These are phyloP conservation scores for Melanotaenia duboulayi DNA, from an alignment of 2,113 vertebrate species.

Conservation along the genomic window DNA sequence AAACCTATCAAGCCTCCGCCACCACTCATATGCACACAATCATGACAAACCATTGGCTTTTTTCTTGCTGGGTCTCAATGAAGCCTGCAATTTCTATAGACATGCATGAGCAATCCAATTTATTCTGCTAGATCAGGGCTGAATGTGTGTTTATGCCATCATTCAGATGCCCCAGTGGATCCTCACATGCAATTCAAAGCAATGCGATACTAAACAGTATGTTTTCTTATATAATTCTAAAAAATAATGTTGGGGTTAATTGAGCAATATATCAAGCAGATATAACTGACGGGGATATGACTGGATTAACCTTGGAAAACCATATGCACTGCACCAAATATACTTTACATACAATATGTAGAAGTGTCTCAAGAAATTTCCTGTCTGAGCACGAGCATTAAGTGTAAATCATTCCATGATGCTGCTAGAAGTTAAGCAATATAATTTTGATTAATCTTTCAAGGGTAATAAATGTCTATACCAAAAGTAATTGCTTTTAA, in stretches of 20 bases:
- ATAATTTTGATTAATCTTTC: neutral
- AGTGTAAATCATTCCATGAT: neutral
- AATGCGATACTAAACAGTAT: neutral
- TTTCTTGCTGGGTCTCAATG: conserved; percentile 8
- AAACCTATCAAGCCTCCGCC: conserved; percentile 1
- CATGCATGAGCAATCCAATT: conserved; percentile 27
- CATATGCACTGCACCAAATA: neutral
- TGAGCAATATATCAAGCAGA: neutral
- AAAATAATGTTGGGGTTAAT: neutral
- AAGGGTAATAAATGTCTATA: neutral
- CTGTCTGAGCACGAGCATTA: too few relatives aligned
- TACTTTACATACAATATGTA: neutral
- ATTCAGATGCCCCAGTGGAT: conserved; percentile 38
- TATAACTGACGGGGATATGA: neutral
- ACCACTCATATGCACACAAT: neutral
- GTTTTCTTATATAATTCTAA: neutral
- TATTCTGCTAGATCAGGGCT: conserved; percentile 15
- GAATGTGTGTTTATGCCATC: conserved; percentile 28
- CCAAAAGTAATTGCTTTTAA: neutral
- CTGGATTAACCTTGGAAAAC: neutral
- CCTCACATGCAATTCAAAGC: conserved; percentile 11
- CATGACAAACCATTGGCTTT: neutral
- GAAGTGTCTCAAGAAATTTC: neutral
- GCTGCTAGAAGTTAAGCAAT: neutral
- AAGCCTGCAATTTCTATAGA: neutral